Conservation (phyloP, 1,140 invertebrate species). For the Vollenhovia emeryi region DNA sequence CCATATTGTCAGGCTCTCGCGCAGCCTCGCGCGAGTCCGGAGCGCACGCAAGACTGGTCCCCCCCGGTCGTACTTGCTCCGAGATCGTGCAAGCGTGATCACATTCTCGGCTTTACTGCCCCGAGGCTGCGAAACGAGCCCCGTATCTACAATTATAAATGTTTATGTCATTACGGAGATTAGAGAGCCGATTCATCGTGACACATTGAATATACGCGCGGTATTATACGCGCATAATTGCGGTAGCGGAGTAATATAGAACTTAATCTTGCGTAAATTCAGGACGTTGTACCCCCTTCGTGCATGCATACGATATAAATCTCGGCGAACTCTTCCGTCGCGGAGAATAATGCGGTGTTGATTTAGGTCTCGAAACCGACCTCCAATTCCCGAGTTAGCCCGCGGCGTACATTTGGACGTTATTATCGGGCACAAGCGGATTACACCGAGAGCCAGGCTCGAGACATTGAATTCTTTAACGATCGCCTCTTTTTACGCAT, state of each 20-base stretch:
- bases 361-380: constrained; percentile 62
- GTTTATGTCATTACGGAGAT: constrained; percentile 67
- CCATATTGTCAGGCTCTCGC: constrained; percentile 18
- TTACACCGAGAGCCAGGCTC: neutral
- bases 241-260: constrained; percentile 63
- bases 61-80: constrained; percentile 4
- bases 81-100: constrained; percentile 53
- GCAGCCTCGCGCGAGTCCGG: neutral
- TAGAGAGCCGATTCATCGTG: constrained; percentile 56
- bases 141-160: constrained; percentile 59
- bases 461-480: constrained; percentile 74
- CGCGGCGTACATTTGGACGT: constrained; percentile 42
- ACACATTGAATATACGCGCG: constrained; percentile 50
- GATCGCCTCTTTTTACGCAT: neutral
- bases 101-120: constrained; percentile 39
- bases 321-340: constrained; percentile 37
- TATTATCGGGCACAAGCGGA: constrained; percentile 45
- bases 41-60: constrained; percentile 33
- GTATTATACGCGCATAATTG: constrained; percentile 67
- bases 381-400: constrained; percentile 1
- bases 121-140: constrained; percentile 36
- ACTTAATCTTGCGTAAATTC: constrained; percentile 71
- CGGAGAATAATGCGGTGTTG: constrained; percentile 69
- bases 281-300: constrained; percentile 23
- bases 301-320: constrained; percentile 56